Percentiles rank a stretch among this genome's conserved stretches.
These are phyloP conservation scores for Apaloderma vittatum DNA, from an alignment of 2,113 vertebrate genomes.

Conservation along the genomic window DNA sequence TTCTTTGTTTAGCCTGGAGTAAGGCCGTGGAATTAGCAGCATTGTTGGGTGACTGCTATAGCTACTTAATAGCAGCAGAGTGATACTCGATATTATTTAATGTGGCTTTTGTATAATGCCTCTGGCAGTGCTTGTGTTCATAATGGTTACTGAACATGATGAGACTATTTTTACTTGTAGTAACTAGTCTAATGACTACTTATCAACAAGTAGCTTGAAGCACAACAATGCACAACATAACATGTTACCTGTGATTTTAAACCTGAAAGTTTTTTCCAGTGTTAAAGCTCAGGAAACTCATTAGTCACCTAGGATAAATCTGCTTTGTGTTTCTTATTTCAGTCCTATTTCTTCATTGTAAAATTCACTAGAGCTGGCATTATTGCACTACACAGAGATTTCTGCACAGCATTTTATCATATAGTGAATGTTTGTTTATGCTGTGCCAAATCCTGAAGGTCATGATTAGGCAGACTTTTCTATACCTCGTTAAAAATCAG, in stretches of 20 bases:
- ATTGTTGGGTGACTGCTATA: not conserved
- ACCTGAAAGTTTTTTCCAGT: not conserved
- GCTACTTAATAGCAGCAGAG: not conserved
- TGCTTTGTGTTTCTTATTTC: not conserved
- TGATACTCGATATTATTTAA: not conserved
- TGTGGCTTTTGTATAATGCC: not conserved
- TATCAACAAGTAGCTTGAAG: not conserved
- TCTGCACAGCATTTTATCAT: not conserved
- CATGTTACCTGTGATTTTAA: not conserved
- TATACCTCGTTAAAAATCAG: not conserved
- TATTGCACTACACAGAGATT: not conserved
- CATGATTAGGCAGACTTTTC: not conserved
- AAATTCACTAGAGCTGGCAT: constrained; percentile 1
- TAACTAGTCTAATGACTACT: not conserved
- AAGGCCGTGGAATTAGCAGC: not conserved
- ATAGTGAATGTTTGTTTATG: not conserved
- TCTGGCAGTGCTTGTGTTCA: not conserved
- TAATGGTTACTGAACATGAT: not conserved
- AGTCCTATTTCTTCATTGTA: not conserved
- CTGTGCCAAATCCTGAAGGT: not conserved
- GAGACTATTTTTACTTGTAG: not conserved
- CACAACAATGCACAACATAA: not conserved
- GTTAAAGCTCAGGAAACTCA: not conserved
- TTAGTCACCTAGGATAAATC: not conserved
- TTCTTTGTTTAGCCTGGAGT: not conserved